These are phyloP conservation scores for Poeciliopsis turneri DNA, from an alignment of 2,797 vertebrate species.

Conservation along the genomic window DNA sequence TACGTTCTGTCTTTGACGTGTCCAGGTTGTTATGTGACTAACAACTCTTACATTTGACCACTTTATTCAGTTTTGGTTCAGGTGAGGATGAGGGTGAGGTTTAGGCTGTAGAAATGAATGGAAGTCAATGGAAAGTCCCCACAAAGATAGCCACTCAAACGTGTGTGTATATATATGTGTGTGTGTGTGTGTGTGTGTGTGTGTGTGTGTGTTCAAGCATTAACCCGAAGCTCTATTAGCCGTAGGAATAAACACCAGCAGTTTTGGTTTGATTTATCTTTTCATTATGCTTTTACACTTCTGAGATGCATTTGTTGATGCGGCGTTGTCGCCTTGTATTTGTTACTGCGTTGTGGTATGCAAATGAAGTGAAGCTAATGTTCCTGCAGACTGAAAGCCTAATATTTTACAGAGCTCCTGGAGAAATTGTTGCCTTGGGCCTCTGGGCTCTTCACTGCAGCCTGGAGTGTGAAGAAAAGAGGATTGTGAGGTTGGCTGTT, in stretches of 20 bases:
- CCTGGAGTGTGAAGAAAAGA: not conserved
- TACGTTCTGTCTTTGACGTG: not conserved
- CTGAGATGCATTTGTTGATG: not conserved
- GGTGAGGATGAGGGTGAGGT: too few relatives aligned
- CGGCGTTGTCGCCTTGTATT: not conserved
- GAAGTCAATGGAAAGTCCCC: too few relatives aligned
- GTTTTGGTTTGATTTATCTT: not conserved
- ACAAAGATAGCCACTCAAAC: too few relatives aligned
- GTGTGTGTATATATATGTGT: not conserved
- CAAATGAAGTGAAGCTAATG: conserved; percentile 3
- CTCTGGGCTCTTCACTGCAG: not conserved
- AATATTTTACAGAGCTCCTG: conserved; percentile 2
- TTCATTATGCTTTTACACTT: not conserved
- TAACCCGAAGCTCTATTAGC: not conserved
- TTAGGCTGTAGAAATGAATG: too few relatives aligned
- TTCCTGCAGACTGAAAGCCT: not conserved
- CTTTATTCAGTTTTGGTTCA: not conserved
- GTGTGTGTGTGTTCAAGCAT: not conserved
- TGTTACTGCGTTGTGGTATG: not conserved
- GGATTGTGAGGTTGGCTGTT: not conserved
- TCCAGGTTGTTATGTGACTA: not conserved
- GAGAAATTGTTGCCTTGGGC: not conserved
- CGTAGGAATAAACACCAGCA: not conserved
- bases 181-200: not conserved
- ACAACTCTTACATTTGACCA: not conserved